Conservation (phyloP, 2,888 invertebrate genomes). For the Ichneumoninae sp. region DNA sequence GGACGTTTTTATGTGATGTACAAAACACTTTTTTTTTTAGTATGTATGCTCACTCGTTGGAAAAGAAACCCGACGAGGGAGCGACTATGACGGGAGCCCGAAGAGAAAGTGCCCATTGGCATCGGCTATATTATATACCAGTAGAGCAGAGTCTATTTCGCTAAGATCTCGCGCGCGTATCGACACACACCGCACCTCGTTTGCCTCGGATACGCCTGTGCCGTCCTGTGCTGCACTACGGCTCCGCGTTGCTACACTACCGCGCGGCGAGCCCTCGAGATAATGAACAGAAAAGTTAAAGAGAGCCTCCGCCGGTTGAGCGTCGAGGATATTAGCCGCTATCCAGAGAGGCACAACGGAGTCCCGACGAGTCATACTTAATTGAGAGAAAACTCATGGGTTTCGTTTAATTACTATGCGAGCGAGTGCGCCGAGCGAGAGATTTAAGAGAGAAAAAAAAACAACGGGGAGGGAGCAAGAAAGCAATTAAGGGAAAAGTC, state of each 20-base stretch:
- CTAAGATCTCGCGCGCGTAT: conserved; percentile 40
- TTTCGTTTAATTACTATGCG: conserved; percentile 57
- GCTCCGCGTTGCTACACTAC: neutral
- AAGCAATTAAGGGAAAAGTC: conserved; percentile 55
- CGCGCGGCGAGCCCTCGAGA: neutral
- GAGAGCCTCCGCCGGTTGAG: conserved; percentile 8
- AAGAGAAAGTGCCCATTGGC: conserved; percentile 41
- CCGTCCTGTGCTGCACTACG: neutral
- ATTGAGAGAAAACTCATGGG: conserved; percentile 64
- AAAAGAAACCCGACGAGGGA: conserved; percentile 3
- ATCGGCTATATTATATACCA: conserved; percentile 4
- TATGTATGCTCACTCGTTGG: neutral
- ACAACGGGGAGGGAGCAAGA: conserved; percentile 4
- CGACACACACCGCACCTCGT: conserved; percentile 25
- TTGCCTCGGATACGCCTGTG: neutral
- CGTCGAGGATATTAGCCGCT: conserved; percentile 15
- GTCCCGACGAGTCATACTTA: conserved; percentile 57
- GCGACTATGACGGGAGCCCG: conserved; percentile 14
- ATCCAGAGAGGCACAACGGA: conserved; percentile 25
- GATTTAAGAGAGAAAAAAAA: conserved; percentile 6
- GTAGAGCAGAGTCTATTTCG: neutral
- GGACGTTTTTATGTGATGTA: neutral
- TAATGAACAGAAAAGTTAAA: conserved; percentile 60
- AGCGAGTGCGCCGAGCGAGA: conserved; percentile 8
- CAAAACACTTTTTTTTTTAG: neutral